phyloP scores from a whole-genome alignment of 2,888 invertebrate genomes.

The Drosophila suboccidentalis region DNA sequence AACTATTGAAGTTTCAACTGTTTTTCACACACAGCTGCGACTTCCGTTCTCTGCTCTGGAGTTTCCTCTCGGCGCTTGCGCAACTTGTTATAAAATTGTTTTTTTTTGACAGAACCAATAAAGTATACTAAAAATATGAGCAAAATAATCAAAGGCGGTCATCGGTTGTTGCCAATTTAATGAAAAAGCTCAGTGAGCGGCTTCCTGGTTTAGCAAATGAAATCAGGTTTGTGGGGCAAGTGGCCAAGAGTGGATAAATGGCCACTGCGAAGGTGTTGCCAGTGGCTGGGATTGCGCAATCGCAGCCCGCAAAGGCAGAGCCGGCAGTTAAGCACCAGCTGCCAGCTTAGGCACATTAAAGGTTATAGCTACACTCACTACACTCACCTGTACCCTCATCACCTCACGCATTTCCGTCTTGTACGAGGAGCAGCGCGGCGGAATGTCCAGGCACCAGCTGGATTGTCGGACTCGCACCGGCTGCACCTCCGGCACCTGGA shows the following conservation, averaged over 20 bases:
- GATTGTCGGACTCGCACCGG: constrained; percentile 90
- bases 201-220: constrained; percentile 65
- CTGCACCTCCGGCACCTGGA: constrained; percentile 85
- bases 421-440: constrained; percentile 92
- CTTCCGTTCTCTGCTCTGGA: constrained; percentile 60
- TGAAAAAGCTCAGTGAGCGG: constrained; percentile 40
- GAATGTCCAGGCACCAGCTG: constrained; percentile 92
- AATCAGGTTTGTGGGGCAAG: constrained; percentile 76
- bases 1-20: constrained; percentile 11
- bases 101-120: constrained; percentile 60
- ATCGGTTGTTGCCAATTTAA: constrained; percentile 60
- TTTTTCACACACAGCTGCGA: constrained; percentile 45
- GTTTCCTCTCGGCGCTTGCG: constrained; percentile 52
- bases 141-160: constrained; percentile 52
- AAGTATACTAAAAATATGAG: constrained; percentile 39
- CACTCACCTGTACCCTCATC: constrained; percentile 89
- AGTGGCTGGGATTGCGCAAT: constrained; percentile 55
- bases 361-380: neutral
- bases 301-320: constrained; percentile 62
- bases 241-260: constrained; percentile 52
- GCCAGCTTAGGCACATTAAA: constrained; percentile 6
- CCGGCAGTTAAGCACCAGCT: constrained; percentile 64
- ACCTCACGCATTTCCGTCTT: constrained; percentile 90
- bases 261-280: constrained; percentile 68
- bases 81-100: constrained; percentile 29